Conservation (phyloP, 2,113 vertebrate species). For the Sceloporus tristichus region DNA sequence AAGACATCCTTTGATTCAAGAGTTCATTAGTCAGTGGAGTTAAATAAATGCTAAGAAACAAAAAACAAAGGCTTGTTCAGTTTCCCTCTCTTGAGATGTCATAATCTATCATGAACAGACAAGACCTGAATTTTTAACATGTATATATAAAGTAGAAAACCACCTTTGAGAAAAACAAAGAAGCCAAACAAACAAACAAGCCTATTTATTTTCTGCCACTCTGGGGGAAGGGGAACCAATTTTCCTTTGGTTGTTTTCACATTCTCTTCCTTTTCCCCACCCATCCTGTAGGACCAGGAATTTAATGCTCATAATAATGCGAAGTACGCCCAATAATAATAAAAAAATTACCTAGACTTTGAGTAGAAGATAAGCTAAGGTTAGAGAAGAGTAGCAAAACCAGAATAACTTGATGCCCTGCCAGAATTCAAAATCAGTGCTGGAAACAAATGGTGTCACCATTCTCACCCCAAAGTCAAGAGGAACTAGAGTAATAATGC, state of each 20-base stretch:
- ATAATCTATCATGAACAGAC: constrained; percentile 35
- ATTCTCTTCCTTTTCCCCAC: not conserved
- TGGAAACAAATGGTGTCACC: not conserved
- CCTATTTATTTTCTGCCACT: constrained; percentile 15
- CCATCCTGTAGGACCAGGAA: not conserved
- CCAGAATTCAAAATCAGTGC: not conserved
- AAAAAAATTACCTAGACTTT: no score
- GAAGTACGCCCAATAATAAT: no score
- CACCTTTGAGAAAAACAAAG: not conserved
- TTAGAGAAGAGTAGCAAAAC: not conserved
- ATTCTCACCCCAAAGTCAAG: not conserved
- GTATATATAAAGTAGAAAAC: constrained; percentile 18
- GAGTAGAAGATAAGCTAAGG: not conserved
- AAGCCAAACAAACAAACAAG: constrained; percentile 20
- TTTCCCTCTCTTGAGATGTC: constrained; percentile 28
- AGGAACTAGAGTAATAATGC: not conserved
- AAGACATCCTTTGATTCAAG: constrained; percentile 38
- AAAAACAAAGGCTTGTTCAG: constrained; percentile 29
- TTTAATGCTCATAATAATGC: no score
- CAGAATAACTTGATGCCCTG: accelerated
- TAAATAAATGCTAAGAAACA: constrained; percentile 36
- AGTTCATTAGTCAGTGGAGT: constrained; percentile 35
- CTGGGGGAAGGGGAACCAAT: not conserved
- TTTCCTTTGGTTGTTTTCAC: constrained; percentile 2
- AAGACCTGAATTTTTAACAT: constrained; percentile 28